These are phyloP conservation scores for Apodemia zela DNA, from an alignment of 2,888 invertebrate genomes.

Conservation along the genomic window DNA sequence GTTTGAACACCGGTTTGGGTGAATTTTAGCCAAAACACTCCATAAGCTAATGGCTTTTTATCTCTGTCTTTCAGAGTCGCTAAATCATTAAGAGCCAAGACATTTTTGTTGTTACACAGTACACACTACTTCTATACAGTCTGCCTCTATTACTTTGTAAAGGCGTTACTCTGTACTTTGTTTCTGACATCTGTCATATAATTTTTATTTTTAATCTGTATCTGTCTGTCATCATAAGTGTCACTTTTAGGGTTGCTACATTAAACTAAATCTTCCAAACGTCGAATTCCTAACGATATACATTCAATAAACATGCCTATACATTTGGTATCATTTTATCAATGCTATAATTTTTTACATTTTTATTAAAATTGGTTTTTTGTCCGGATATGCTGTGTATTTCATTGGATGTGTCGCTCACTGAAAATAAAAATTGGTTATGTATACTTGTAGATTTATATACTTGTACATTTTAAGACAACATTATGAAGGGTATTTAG, in stretches of 20 bases:
- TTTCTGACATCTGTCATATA: constrained; percentile 2
- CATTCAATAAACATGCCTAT: constrained; percentile 9
- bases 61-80: no score
- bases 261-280: background rate
- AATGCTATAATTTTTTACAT: background rate
- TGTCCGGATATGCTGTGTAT: background rate
- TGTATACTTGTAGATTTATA: background rate
- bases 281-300: constrained; percentile 6
- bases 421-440: background rate
- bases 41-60: no score
- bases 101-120: no score
- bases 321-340: constrained; percentile 5
- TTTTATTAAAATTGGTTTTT: constrained; percentile 6
- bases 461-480: no score
- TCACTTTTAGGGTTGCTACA: background rate
- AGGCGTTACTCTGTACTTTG: background rate
- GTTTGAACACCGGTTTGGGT: no score
- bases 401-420: background rate
- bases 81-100: no score
- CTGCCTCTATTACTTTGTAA: no score
- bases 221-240: background rate
- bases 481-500: no score
- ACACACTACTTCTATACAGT: no score
- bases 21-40: no score
- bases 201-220: no score